Percentiles rank a stretch among this genome's conserved stretches.
Evolutionary conservation across 2,797 vertebrate genomes (phyloP).

Genomic region (Channallabes apus): DNA sequence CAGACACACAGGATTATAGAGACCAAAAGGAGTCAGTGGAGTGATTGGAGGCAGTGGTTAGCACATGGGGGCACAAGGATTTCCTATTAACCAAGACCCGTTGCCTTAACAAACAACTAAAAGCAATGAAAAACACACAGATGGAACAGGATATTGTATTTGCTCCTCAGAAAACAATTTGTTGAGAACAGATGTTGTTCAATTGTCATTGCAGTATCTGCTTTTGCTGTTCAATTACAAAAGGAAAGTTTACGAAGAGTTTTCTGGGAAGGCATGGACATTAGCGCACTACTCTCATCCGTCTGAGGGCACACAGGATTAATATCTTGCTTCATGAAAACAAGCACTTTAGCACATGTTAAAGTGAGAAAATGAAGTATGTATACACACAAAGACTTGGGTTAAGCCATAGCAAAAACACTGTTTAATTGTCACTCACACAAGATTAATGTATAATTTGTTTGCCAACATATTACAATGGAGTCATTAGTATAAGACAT

Average conservation of each 20-base stretch:
- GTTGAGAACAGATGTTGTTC: conserved; percentile 50
- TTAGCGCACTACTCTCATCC: not conserved
- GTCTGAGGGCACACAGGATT: not conserved
- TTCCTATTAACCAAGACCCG: conserved; percentile 57
- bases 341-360: not conserved
- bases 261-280: not conserved
- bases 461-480: not conserved
- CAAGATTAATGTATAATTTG: not conserved
- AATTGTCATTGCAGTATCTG: conserved; percentile 46
- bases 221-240: conserved; percentile 53
- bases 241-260: not conserved
- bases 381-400: not conserved
- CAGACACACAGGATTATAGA: conserved; percentile 72
- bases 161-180: conserved; percentile 69
- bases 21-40: conserved; percentile 63
- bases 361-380: not conserved
- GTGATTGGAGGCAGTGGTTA: conserved; percentile 64
- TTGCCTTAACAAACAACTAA: conserved; percentile 70
- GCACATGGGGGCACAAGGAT: conserved; percentile 50
- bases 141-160: conserved; percentile 46
- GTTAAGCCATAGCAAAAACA: not conserved
- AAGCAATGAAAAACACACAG: conserved; percentile 60
- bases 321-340: not conserved
- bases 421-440: not conserved
- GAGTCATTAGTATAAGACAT: too few relatives aligned